Evolutionary conservation across 2,113 vertebrate species (phyloP).

Genomic region (Mormoops blainvillei): DNA sequence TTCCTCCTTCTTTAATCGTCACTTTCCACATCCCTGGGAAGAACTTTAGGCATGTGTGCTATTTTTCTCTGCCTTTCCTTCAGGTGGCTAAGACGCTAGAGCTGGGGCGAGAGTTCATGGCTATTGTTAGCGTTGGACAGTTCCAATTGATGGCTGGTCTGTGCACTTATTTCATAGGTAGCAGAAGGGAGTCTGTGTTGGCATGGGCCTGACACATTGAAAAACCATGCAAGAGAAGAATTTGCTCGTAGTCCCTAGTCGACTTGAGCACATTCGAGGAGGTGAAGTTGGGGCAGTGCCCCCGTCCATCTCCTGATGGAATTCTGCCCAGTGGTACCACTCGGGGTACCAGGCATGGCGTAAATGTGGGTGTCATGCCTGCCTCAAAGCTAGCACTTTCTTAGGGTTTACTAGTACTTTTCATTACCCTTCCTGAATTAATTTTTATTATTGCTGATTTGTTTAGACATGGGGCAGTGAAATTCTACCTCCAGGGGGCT

Average conservation of each 20-base stretch:
- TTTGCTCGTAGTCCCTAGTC: background rate
- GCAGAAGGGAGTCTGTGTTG: background rate
- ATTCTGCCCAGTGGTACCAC: background rate
- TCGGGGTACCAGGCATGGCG: background rate
- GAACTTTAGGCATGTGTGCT: accelerated
- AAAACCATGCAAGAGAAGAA: background rate
- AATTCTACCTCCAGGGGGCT: accelerated
- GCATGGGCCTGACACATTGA: background rate
- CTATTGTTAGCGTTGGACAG: accelerated
- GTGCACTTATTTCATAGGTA: background rate
- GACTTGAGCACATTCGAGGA: background rate
- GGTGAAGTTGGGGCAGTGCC: accelerated
- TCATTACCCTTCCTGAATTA: accelerated
- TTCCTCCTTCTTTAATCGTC: background rate
- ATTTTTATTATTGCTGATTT: background rate
- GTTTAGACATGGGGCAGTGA: background rate
- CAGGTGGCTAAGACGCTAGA: background rate
- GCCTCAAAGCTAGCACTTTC: too few species aligned
- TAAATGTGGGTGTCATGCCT: background rate
- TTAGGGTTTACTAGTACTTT: background rate
- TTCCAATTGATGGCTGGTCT: accelerated
- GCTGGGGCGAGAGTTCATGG: accelerated
- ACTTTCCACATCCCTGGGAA: background rate
- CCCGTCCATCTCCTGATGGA: accelerated
- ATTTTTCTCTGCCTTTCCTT: background rate